Percentiles rank a stretch among this genome's conserved stretches.
These are phyloP conservation scores for Drosophila kanekoi DNA, from an alignment of 2,888 invertebrate species.

Conservation along the genomic window DNA sequence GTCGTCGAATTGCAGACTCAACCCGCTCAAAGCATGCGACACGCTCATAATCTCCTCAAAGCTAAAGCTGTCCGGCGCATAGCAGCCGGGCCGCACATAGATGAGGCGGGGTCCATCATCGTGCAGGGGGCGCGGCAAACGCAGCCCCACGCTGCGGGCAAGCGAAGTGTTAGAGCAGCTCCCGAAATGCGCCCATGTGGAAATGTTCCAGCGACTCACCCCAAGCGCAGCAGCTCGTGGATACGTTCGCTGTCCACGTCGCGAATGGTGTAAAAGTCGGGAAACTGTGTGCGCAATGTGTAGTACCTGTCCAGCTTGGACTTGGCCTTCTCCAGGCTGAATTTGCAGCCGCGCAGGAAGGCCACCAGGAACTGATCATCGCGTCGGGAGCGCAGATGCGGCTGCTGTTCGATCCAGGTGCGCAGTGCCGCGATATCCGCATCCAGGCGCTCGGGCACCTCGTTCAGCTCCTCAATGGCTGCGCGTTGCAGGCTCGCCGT, in stretches of 20 bases:
- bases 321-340: conserved; percentile 86
- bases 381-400: conserved; percentile 83
- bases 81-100: conserved; percentile 86
- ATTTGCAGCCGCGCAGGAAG: conserved; percentile 86
- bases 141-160: conserved; percentile 31
- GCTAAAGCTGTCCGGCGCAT: conserved; percentile 85
- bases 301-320: conserved; percentile 87
- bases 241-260: conserved; percentile 65
- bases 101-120: conserved; percentile 86
- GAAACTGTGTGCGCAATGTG: conserved; percentile 86
- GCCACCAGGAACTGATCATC: conserved; percentile 85
- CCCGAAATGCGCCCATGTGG: background rate
- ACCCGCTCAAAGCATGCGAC: conserved; percentile 87
- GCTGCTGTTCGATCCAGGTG: conserved; percentile 86
- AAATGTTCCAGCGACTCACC: conserved; percentile 49
- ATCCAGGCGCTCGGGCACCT: conserved; percentile 83
- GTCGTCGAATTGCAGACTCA: conserved; percentile 87
- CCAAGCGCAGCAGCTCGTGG: conserved; percentile 59
- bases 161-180: background rate
- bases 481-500: conserved; percentile 69
- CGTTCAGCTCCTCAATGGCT: conserved; percentile 85
- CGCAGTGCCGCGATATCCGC: conserved; percentile 83
- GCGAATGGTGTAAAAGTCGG: conserved; percentile 86
- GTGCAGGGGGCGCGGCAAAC: conserved; percentile 73
- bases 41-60: conserved; percentile 86